These are phyloP conservation scores for Drosophila antonietae DNA, from an alignment of 2,888 invertebrate species.

Conservation along the genomic window DNA sequence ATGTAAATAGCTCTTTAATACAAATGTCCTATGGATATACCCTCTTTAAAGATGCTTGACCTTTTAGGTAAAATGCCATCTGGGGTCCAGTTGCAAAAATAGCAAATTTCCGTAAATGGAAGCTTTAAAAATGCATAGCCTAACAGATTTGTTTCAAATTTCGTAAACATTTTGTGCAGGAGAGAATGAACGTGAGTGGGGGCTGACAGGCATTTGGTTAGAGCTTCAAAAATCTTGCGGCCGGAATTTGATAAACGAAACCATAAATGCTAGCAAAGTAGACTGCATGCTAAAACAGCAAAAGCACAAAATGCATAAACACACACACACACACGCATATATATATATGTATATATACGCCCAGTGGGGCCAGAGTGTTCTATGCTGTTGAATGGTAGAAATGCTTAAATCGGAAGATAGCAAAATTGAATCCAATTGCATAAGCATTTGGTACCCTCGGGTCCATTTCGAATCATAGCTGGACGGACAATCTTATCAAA, in stretches of 20 bases:
- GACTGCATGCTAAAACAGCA: conserved; percentile 21
- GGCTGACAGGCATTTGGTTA: conserved; percentile 29
- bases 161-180: conserved; percentile 19
- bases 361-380: conserved; percentile 18
- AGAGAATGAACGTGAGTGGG: background rate
- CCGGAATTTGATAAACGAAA: conserved; percentile 67
- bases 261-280: conserved; percentile 44
- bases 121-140: conserved; percentile 52
- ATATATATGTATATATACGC: conserved; percentile 8
- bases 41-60: background rate
- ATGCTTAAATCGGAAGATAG: conserved; percentile 43
- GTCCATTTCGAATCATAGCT: conserved; percentile 37
- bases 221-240: conserved; percentile 28
- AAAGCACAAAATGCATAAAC: conserved; percentile 15
- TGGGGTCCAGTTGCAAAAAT: conserved; percentile 30
- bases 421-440: conserved; percentile 73
- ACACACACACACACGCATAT: conserved; percentile 7
- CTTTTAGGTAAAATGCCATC: conserved; percentile 11
- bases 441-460: conserved; percentile 62
- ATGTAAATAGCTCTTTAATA: background rate
- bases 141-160: conserved; percentile 28
- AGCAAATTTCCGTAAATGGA: conserved; percentile 42
- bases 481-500: conserved; percentile 60
- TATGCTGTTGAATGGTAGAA: conserved; percentile 38
- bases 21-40: background rate